Percentiles rank a stretch among this genome's conserved stretches.
Conservation (phyloP, 1,140 invertebrate species). For the Patella vulgata region DNA sequence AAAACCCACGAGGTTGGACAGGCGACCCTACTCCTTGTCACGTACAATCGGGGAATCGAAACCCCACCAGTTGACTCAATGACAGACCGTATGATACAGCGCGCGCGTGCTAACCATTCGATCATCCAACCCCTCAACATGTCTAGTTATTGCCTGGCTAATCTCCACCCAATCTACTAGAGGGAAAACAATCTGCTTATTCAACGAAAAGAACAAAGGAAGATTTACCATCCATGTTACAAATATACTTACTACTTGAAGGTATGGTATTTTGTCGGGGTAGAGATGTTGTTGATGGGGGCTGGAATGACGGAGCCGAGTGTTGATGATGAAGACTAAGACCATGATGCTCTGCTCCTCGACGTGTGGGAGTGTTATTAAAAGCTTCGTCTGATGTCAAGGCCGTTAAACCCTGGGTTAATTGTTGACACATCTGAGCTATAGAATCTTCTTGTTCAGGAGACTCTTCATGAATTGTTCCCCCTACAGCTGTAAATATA, state of each 20-base stretch:
- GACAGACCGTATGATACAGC: no score
- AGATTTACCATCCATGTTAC: no score
- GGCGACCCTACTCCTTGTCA: no score
- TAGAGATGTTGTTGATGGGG: slow-evolving; percentile 15
- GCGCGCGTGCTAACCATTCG: no score
- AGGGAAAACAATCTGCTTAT: no score
- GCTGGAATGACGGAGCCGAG: slow-evolving; percentile 46
- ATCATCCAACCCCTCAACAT: no score
- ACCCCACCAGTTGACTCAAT: no score
- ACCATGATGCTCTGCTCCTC: slow-evolving; percentile 9
- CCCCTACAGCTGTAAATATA: slow-evolving; percentile 65
- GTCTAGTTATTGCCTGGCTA: no score
- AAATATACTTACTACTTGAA: slow-evolving; percentile 4
- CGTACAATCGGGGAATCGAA: no score
- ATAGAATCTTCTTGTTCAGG: slow-evolving; percentile 77
- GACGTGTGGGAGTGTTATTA: slow-evolving; percentile 29
- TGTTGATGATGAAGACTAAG: slow-evolving; percentile 38
- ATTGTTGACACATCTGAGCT: slow-evolving; percentile 87
- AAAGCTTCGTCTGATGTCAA: slow-evolving; percentile 78
- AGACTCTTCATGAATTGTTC: slow-evolving; percentile 84
- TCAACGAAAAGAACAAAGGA: no score
- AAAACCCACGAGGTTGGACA: no score
- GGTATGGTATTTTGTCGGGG: slow-evolving; percentile 31
- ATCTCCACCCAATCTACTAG: no score
- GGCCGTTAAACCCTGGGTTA: slow-evolving; percentile 83